phyloP scores from a whole-genome alignment of 2,888 invertebrate genomes.

The Noctua janthina region DNA sequence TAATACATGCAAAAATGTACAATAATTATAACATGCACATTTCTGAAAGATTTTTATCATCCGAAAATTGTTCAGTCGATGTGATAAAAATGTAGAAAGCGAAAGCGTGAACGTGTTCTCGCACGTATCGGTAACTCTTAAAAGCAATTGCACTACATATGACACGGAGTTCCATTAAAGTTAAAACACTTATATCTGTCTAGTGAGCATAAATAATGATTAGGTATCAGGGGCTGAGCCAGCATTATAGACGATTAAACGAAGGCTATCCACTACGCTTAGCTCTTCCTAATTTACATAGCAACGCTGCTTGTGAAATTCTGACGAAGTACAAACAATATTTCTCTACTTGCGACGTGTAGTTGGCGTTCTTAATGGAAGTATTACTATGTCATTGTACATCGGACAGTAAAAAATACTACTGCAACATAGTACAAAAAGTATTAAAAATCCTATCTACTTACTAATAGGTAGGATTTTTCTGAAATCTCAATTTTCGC shows the following conservation, averaged over 20 bases:
- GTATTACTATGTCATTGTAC: background rate
- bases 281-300: background rate
- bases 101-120: too few species aligned
- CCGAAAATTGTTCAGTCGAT: background rate
- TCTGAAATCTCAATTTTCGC: too few species aligned
- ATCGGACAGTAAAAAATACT: background rate
- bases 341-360: background rate
- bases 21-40: background rate
- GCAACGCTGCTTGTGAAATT: background rate
- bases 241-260: conserved; percentile 5
- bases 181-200: background rate
- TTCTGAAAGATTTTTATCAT: background rate
- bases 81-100: background rate
- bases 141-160: background rate
- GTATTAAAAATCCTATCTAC: too few species aligned
- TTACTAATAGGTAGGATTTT: too few species aligned
- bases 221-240: background rate
- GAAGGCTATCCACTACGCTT: background rate
- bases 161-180: background rate
- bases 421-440: background rate
- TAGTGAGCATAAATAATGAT: conserved; percentile 20
- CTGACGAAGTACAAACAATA: conserved; percentile 19
- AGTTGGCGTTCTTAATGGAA: background rate
- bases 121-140: background rate
- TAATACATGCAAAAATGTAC: background rate